Percentiles rank a stretch among this genome's conserved stretches.
Conservation (phyloP, 2,797 vertebrate genomes). For the Gobionotothen gibberifrons region DNA sequence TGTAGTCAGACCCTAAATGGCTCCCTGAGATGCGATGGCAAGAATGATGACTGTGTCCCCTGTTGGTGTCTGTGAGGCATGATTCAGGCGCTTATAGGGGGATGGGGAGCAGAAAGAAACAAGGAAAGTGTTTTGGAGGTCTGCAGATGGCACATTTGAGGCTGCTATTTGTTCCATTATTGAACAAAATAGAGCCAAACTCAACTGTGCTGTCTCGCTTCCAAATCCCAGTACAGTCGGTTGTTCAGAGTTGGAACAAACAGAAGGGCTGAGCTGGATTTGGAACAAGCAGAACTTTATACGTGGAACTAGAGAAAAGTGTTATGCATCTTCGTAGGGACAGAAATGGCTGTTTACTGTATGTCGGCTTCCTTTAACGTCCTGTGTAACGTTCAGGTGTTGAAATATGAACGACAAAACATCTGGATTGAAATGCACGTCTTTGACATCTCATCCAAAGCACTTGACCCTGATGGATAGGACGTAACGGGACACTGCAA, state of each 20-base stretch:
- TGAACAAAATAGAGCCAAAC: constrained; percentile 68
- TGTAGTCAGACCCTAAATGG: constrained; percentile 75
- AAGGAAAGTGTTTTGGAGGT: constrained; percentile 70
- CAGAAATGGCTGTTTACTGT: constrained; percentile 30
- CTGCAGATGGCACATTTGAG: constrained; percentile 71
- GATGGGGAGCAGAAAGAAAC: constrained; percentile 59
- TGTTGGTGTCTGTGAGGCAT: constrained; percentile 73
- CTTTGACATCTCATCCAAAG: constrained; percentile 31
- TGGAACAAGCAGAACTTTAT: constrained; percentile 60
- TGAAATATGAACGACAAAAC: constrained; percentile 11
- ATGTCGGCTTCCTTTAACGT: constrained; percentile 33
- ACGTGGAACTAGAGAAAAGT: constrained; percentile 38
- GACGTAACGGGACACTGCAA: constrained; percentile 65
- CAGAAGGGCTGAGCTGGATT: constrained; percentile 62
- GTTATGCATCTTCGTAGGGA: constrained; percentile 36
- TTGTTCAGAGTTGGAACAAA: constrained; percentile 67
- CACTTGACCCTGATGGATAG: constrained; percentile 69
- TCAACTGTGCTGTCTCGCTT: constrained; percentile 57
- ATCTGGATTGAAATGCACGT: constrained; percentile 28
- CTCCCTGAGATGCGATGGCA: constrained; percentile 70
- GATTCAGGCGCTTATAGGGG: constrained; percentile 70
- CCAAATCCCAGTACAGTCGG: constrained; percentile 67
- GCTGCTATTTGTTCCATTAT: constrained; percentile 76
- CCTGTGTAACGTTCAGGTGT: neutral
- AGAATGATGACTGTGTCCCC: constrained; percentile 78